Conservation (phyloP, 2,888 invertebrate species). For the Scaptomyza flava region DNA sequence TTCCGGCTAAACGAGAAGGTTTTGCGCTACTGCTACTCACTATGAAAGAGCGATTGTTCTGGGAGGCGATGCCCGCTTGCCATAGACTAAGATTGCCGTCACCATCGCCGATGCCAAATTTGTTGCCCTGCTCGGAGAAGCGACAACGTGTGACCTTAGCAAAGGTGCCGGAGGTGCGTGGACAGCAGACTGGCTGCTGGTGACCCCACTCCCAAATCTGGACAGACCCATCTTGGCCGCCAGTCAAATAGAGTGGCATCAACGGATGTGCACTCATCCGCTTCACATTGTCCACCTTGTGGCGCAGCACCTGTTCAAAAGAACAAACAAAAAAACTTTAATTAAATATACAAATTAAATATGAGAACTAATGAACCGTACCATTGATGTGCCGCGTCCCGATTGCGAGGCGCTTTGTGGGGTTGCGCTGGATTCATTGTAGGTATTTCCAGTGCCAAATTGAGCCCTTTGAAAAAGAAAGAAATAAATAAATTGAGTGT, state of each 20-base stretch:
- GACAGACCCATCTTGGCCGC: slow-evolving; percentile 98
- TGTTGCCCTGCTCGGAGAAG: slow-evolving; percentile 98
- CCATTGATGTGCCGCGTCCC: slow-evolving; percentile 94
- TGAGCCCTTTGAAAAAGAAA: slow-evolving; percentile 50
- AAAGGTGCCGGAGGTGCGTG: slow-evolving; percentile 96
- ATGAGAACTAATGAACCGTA: slow-evolving; percentile 85
- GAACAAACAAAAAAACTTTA: too few relatives aligned
- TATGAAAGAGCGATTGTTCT: slow-evolving; percentile 92
- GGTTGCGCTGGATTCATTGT: slow-evolving; percentile 71
- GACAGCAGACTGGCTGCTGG: slow-evolving; percentile 94
- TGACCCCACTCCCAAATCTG: slow-evolving; percentile 99
- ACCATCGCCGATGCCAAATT: slow-evolving; percentile 98
- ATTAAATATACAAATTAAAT: not conserved
- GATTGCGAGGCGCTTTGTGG: slow-evolving; percentile 86
- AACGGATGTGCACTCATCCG: slow-evolving; percentile 98
- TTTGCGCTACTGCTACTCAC: slow-evolving; percentile 87
- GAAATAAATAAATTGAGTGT: not conserved
- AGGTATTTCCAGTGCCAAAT: slow-evolving; percentile 58
- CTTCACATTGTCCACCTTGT: slow-evolving; percentile 96
- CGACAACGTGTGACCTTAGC: slow-evolving; percentile 98
- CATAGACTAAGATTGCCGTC: slow-evolving; percentile 98
- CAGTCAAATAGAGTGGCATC: slow-evolving; percentile 96
- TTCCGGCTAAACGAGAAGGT: not conserved
- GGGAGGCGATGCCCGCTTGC: slow-evolving; percentile 93
- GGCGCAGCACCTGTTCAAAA: slow-evolving; percentile 91